These are phyloP conservation scores for Mycalesis mineus DNA, from an alignment of 2,888 invertebrate species.

Conservation along the genomic window DNA sequence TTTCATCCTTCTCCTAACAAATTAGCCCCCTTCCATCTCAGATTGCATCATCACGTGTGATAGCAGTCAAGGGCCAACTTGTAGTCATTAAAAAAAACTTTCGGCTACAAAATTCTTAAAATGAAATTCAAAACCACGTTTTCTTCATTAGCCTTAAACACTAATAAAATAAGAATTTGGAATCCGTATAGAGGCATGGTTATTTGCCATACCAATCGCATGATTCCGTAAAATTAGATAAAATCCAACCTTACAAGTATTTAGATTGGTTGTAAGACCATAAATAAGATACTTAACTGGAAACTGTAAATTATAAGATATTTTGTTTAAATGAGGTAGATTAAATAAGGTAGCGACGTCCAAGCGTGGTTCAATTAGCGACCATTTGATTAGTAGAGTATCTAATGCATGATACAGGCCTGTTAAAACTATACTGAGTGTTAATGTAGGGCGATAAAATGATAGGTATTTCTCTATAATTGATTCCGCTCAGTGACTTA, in stretches of 20 bases:
- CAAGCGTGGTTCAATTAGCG: constrained; percentile 5
- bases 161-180: background rate
- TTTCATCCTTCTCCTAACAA: too few species aligned
- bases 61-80: too few species aligned
- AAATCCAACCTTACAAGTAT: background rate
- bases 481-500: background rate
- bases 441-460: background rate
- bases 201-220: background rate
- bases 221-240: background rate
- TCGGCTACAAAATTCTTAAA: too few species aligned
- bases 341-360: background rate
- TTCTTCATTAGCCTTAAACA: background rate
- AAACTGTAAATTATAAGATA: background rate
- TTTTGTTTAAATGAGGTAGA: background rate
- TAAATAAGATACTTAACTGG: background rate
- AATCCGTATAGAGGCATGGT: background rate
- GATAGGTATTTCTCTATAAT: background rate
- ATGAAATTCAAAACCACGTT: too few species aligned
- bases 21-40: too few species aligned
- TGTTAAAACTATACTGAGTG: background rate
- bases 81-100: too few species aligned
- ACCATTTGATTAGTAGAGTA: constrained; percentile 8
- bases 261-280: background rate
- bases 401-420: background rate
- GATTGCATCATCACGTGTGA: too few species aligned